Percentiles rank a stretch among this genome's conserved stretches.
Conservation (phyloP, 2,888 invertebrate species). For the Pristionchus fissidentatus region DNA sequence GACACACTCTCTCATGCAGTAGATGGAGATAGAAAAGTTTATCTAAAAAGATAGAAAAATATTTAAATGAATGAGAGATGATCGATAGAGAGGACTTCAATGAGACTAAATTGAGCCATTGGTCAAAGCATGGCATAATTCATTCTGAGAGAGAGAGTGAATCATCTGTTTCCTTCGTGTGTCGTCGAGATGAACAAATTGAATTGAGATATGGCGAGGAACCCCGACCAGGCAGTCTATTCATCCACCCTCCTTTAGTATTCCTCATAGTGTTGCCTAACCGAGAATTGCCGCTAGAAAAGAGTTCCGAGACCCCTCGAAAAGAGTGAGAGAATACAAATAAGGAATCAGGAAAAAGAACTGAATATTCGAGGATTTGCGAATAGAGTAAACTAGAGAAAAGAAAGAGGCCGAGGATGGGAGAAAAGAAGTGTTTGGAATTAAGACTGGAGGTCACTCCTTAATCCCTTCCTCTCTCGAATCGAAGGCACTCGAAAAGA, state of each 20-base stretch:
- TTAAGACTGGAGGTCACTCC: constrained; percentile 21
- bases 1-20: too few relatives aligned
- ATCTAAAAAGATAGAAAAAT: not conserved
- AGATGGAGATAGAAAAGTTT: too few relatives aligned
- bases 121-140: too few relatives aligned
- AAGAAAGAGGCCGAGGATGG: not conserved
- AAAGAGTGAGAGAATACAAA: not conserved
- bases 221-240: too few relatives aligned
- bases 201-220: too few relatives aligned
- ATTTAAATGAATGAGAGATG: constrained; percentile 25
- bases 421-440: not conserved
- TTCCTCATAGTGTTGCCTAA: too few relatives aligned
- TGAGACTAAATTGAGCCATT: too few relatives aligned
- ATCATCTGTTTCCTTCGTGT: too few relatives aligned
- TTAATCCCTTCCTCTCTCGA: constrained; percentile 5
- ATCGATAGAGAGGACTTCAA: too few relatives aligned
- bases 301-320: not conserved
- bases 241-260: not conserved
- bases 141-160: too few relatives aligned
- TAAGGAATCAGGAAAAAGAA: not conserved
- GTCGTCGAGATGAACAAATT: too few relatives aligned
- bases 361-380: not conserved
- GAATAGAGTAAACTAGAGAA: not conserved
- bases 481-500: not conserved
- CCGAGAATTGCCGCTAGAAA: not conserved